These are phyloP conservation scores for Eulemur rufifrons DNA, from an alignment of 2,113 vertebrate species.

Conservation along the genomic window DNA sequence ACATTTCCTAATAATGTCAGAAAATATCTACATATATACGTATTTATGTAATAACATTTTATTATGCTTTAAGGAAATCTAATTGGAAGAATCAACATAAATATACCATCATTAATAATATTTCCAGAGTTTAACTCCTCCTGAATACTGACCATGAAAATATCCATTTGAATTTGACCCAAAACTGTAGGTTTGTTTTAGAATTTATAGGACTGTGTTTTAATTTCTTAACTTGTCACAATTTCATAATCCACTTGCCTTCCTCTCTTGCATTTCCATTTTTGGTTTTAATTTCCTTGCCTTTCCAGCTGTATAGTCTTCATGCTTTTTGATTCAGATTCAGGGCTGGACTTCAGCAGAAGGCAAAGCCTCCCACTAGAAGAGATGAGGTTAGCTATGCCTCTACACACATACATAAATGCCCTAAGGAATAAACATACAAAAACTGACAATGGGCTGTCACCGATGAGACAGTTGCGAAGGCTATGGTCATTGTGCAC, in stretches of 20 bases:
- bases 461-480: not conserved
- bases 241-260: not conserved
- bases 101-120: not conserved
- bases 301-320: conserved; percentile 41
- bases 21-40: not conserved
- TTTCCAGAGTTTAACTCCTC: not conserved
- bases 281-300: conserved; percentile 18
- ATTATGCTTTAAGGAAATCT: conserved; percentile 1
- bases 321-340: not conserved
- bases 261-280: not conserved
- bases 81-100: conserved; percentile 16
- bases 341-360: conserved; percentile 41
- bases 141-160: not conserved
- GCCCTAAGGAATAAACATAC: conserved; percentile 10
- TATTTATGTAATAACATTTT: not conserved
- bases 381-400: not conserved
- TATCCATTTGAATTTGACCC: not conserved
- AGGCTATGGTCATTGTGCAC: not conserved
- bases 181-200: not conserved
- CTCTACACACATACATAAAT: conserved; percentile 62
- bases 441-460: not conserved
- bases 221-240: not conserved
- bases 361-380: not conserved
- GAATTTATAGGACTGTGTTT: not conserved
- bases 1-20: not conserved